Evolutionary conservation across 2,888 invertebrate genomes (phyloP).

Genomic region (Machimus rusticus): DNA sequence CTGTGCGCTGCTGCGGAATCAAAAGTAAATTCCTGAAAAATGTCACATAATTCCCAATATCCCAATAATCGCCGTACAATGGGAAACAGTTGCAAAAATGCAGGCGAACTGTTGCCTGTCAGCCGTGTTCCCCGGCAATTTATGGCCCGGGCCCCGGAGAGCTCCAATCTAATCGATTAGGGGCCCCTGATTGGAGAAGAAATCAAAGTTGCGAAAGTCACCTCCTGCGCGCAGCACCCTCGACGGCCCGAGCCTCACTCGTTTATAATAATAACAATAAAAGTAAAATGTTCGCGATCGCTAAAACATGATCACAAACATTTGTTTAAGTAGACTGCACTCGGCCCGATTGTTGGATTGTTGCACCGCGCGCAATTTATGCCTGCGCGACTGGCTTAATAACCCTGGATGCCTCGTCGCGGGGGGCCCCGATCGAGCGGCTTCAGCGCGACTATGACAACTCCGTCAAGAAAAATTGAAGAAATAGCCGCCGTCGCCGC

Average conservation of each 20-base stretch:
- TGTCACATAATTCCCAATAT: conserved; percentile 40
- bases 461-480: conserved; percentile 26
- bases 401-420: not conserved
- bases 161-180: conserved; percentile 33
- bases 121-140: conserved; percentile 2
- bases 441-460: conserved; percentile 18
- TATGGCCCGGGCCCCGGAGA: not conserved
- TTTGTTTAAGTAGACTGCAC: conserved; percentile 18
- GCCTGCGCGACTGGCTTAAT: conserved; percentile 10
- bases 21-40: conserved; percentile 24
- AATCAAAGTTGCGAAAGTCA: conserved; percentile 17
- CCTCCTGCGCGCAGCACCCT: not conserved
- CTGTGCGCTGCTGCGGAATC: not conserved
- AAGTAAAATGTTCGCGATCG: conserved; percentile 14
- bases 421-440: not conserved
- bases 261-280: conserved; percentile 24
- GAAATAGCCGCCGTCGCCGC: not conserved
- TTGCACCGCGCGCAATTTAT: not conserved
- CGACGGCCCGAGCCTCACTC: not conserved
- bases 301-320: conserved; percentile 27
- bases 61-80: conserved; percentile 2
- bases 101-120: not conserved
- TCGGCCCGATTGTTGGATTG: not conserved
- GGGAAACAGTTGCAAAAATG: not conserved
- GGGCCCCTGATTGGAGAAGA: conserved; percentile 25